phyloP scores from a whole-genome alignment of 1,140 invertebrate species.

The Phenacoccus solenopsis region DNA sequence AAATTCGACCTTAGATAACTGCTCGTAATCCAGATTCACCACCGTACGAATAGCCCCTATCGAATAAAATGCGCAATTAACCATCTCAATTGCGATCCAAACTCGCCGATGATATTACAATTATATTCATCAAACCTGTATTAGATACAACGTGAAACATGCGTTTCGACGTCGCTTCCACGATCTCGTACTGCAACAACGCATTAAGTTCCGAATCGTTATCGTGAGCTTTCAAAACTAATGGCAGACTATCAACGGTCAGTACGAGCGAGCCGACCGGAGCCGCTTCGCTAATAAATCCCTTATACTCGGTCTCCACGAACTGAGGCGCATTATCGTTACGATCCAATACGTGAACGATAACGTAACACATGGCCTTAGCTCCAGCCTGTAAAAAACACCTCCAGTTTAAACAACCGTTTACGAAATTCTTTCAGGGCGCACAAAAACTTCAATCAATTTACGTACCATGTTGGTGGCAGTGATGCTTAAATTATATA shows the following conservation, averaged over 20 bases:
- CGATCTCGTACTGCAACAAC: slow-evolving; percentile 68
- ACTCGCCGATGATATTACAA: no score
- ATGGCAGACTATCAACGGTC: slow-evolving; percentile 48
- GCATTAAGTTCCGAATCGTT: slow-evolving; percentile 70
- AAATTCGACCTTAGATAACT: slow-evolving; percentile 52
- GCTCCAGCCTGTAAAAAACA: slow-evolving; percentile 44
- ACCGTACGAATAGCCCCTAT: slow-evolving; percentile 68
- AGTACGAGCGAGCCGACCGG: slow-evolving; percentile 56
- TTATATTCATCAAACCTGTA: slow-evolving; percentile 48
- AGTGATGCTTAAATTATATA: slow-evolving; percentile 70
- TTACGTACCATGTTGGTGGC: slow-evolving; percentile 70
- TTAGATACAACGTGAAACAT: slow-evolving; percentile 78
- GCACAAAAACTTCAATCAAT: no score
- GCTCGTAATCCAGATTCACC: slow-evolving; percentile 69
- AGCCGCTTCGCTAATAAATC: slow-evolving; percentile 57
- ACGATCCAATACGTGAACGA: slow-evolving; percentile 62
- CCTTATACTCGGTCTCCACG: slow-evolving; percentile 48
- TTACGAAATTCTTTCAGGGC: no score
- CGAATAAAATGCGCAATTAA: neutral
- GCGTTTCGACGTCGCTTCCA: slow-evolving; percentile 54
- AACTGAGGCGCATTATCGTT: slow-evolving; percentile 82
- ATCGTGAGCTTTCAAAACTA: slow-evolving; percentile 66
- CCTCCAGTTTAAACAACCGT: no score
- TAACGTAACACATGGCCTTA: slow-evolving; percentile 48
- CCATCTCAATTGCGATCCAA: neutral